Percentiles rank a stretch among this genome's conserved stretches.
Conservation (phyloP, 2,888 invertebrate species). For the Lydus trimaculatus region DNA sequence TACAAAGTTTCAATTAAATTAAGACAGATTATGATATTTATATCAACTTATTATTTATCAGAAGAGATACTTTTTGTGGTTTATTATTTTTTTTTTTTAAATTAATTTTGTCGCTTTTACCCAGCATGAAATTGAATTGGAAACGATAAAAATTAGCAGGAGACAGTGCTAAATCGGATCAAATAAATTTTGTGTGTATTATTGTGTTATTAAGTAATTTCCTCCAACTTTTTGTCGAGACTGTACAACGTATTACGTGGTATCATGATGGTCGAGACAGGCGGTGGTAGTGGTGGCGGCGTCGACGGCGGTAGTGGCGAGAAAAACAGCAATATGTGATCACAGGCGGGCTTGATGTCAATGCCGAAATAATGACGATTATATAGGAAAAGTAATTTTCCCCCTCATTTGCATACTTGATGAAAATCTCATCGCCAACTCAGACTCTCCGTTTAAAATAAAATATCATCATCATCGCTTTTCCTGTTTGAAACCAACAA, state of each 20-base stretch:
- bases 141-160: constrained; percentile 8
- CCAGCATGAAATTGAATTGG: constrained; percentile 15
- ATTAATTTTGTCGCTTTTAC: constrained; percentile 8
- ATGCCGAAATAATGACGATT: constrained; percentile 64
- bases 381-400: constrained; percentile 64
- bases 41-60: not conserved
- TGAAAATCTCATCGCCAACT: constrained; percentile 59
- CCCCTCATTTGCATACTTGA: constrained; percentile 63
- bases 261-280: constrained; percentile 40
- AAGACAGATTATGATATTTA: not conserved
- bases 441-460: not conserved
- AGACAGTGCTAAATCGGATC: not conserved
- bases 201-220: not conserved
- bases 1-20: not conserved
- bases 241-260: constrained; percentile 33
- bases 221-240: not conserved
- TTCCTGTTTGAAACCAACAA: not conserved
- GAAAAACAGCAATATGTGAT: constrained; percentile 61
- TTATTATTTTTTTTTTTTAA: not conserved
- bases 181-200: constrained; percentile 14
- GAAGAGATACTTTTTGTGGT: not conserved
- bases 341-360: constrained; percentile 58
- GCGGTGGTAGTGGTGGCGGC: constrained; percentile 30
- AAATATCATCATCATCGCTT: constrained; percentile 8
- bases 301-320: constrained; percentile 33